A percentile compares a stretch with the other conserved stretches of the same genome.
phyloP scores from a whole-genome alignment of 2,888 invertebrate species.

The Trissolcus brochymenae region DNA sequence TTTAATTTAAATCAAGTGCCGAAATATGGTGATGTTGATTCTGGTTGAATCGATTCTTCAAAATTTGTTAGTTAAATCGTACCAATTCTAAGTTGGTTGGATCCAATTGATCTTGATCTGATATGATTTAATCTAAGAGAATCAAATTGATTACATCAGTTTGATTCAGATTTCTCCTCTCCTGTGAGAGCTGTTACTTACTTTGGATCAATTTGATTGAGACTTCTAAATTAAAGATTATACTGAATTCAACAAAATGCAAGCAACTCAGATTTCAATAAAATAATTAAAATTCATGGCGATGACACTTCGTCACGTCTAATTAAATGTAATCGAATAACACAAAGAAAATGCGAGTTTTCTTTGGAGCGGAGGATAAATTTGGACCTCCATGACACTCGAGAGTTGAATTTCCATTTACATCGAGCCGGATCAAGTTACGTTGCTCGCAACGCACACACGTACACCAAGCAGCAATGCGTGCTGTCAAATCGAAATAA shows the following conservation, averaged over 20 bases:
- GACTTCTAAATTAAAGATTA: conserved; percentile 8
- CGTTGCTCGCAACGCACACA: conserved; percentile 7
- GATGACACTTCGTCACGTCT: not conserved
- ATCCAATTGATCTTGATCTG: conserved; percentile 2
- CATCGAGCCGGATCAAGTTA: conserved; percentile 28
- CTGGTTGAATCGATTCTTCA: not conserved
- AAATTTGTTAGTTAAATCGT: not conserved
- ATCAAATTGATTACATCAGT: conserved; percentile 8
- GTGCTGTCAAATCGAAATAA: conserved; percentile 38
- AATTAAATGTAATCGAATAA: conserved; percentile 17
- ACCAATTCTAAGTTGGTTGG: not conserved
- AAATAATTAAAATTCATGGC: conserved; percentile 6
- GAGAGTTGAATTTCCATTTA: conserved; percentile 36
- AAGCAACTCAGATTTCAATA: not conserved
- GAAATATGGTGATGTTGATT: too few species aligned
- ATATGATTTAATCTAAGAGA: conserved; percentile 1
- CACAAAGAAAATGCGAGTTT: conserved; percentile 24
- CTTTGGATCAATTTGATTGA: conserved; percentile 2
- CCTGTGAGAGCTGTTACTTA: not conserved
- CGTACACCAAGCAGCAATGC: conserved; percentile 10
- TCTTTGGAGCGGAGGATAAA: conserved; percentile 11
- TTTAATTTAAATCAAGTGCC: not conserved
- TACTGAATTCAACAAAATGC: not conserved
- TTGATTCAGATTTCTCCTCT: conserved; percentile 1
- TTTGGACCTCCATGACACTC: conserved; percentile 15